Evolutionary conservation across 2,113 vertebrate species (phyloP).

Genomic region (Alligator mississippiensis): DNA sequence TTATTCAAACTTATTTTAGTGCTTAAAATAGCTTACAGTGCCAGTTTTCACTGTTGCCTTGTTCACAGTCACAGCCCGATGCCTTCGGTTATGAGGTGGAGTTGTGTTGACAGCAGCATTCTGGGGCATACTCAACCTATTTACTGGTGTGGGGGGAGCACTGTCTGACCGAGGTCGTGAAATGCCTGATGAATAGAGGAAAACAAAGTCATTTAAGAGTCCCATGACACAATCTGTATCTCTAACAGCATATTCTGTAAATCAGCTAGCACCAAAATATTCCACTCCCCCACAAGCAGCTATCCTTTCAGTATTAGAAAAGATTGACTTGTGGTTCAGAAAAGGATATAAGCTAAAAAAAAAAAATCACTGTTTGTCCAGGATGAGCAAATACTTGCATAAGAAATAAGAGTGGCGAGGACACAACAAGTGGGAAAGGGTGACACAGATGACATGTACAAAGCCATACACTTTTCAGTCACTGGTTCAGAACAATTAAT

Average conservation of each 20-base stretch:
- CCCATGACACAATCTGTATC: not conserved
- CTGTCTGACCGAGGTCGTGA: constrained; percentile 93
- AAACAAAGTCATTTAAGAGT: not conserved
- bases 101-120: constrained; percentile 89
- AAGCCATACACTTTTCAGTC: not conserved
- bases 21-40: constrained; percentile 79
- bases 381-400: not conserved
- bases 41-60: constrained; percentile 92
- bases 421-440: not conserved
- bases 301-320: not conserved
- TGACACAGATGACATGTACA: not conserved
- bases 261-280: not conserved
- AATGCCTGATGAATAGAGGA: constrained; percentile 83
- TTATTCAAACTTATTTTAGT: not conserved
- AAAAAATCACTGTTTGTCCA: not conserved
- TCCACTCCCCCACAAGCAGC: not conserved
- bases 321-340: not conserved
- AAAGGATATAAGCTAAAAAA: not conserved
- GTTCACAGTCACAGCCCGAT: constrained; percentile 89
- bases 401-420: not conserved
- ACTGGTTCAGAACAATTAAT: not conserved
- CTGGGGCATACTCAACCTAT: constrained; percentile 93
- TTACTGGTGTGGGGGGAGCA: constrained; percentile 93
- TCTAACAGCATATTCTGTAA: not conserved
- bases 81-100: constrained; percentile 91